Evolutionary conservation across 2,888 invertebrate genomes (phyloP).

Genomic region (Ctenicera cuprea): DNA sequence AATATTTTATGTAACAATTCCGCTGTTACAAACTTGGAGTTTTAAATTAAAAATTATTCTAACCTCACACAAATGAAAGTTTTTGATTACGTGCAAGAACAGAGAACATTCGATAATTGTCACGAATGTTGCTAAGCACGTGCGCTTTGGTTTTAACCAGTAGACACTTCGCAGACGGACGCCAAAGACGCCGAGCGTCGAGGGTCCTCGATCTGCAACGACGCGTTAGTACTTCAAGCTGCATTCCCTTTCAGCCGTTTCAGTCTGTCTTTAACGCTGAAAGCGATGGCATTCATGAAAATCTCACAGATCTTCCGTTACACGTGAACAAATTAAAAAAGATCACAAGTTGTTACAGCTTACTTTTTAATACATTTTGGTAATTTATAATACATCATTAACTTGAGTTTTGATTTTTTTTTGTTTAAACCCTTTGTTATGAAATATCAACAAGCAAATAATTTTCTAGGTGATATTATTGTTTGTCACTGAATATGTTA

Average conservation of each 20-base stretch:
- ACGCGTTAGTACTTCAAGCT: constrained; percentile 36
- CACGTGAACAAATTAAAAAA: constrained; percentile 7
- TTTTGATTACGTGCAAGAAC: too few relatives aligned
- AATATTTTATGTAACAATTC: too few relatives aligned
- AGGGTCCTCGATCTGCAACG: constrained; percentile 33
- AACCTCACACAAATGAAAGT: too few relatives aligned
- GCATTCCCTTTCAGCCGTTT: constrained; percentile 37
- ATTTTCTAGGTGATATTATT: background rate
- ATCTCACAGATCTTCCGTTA: background rate
- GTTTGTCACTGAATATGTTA: background rate
- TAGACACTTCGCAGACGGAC: constrained; percentile 31
- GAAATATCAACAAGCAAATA: background rate
- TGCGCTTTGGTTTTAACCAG: constrained; percentile 26
- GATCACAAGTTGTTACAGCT: background rate
- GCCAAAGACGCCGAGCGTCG: constrained; percentile 32
- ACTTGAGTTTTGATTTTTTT: background rate
- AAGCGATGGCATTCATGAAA: constrained; percentile 14
- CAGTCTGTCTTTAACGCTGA: constrained; percentile 25
- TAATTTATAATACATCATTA: background rate
- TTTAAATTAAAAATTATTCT: too few relatives aligned
- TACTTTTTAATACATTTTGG: background rate
- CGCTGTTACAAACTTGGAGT: too few relatives aligned
- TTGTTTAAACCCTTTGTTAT: background rate
- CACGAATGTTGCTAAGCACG: background rate
- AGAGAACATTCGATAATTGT: too few relatives aligned